These are phyloP conservation scores for Boloria euphrosyne DNA, from an alignment of 2,888 invertebrate genomes.

Conservation along the genomic window DNA sequence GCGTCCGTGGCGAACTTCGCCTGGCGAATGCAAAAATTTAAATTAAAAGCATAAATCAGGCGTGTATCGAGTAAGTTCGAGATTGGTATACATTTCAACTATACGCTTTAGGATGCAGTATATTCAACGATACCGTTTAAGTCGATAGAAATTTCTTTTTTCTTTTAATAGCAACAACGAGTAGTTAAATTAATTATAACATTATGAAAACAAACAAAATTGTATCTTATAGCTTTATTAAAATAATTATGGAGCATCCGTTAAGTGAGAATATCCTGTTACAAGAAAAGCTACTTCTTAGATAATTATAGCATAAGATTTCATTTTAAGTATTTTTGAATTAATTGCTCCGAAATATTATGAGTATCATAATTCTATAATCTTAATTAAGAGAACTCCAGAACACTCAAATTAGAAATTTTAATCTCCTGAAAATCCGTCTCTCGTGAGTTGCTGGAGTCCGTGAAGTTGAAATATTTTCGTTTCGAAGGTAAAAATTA, in stretches of 20 bases:
- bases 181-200: constrained; percentile 2
- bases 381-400: constrained; percentile 78
- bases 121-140: constrained; percentile 45
- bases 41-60: constrained; percentile 83
- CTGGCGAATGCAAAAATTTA: constrained; percentile 82
- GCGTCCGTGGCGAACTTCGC: constrained; percentile 77
- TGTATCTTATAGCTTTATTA: constrained; percentile 39
- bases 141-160: constrained; percentile 17
- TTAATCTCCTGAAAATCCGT: constrained; percentile 70
- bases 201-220: constrained; percentile 18
- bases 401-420: constrained; percentile 72
- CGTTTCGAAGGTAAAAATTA: constrained; percentile 41
- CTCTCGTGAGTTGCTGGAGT: constrained; percentile 50
- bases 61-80: constrained; percentile 80
- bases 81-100: constrained; percentile 76
- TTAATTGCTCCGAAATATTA: constrained; percentile 78
- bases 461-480: constrained; percentile 57
- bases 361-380: constrained; percentile 79
- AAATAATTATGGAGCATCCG: constrained; percentile 43
- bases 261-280: constrained; percentile 49
- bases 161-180: constrained; percentile 8
- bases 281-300: constrained; percentile 52
- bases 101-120: constrained; percentile 58
- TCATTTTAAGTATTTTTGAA: constrained; percentile 64
- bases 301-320: constrained; percentile 67